Evolutionary conservation across 2,113 vertebrate species (phyloP).

Genomic region (Urocolius indicus): DNA sequence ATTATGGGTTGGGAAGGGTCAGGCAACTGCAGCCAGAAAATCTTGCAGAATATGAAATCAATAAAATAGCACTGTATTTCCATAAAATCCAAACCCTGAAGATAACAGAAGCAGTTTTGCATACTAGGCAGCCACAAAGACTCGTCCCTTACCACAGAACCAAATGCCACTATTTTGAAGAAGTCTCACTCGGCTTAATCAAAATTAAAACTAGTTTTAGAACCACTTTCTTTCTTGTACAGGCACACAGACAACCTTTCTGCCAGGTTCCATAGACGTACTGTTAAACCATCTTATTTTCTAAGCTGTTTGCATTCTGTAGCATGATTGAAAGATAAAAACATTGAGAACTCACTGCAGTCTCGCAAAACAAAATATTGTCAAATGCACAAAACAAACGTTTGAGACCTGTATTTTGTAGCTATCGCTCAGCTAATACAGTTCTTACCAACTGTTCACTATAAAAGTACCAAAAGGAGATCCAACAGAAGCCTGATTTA

Average conservation of each 20-base stretch:
- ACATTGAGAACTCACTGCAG: neutral
- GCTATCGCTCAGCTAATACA: neutral
- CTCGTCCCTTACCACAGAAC: neutral
- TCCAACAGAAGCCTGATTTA: neutral
- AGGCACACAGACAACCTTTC: neutral
- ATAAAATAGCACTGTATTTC: neutral
- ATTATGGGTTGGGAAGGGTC: neutral
- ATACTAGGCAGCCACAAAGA: neutral
- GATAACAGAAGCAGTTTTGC: neutral
- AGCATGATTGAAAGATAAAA: neutral
- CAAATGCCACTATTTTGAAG: neutral
- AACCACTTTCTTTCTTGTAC: neutral
- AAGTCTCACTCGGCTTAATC: neutral
- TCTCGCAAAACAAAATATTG: neutral
- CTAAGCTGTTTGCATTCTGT: neutral
- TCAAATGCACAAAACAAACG: neutral
- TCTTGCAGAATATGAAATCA: neutral
- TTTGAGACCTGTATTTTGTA: fast-evolving
- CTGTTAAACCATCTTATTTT: neutral
- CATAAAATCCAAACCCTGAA: neutral
- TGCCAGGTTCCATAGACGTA: neutral
- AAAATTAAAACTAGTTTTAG: neutral
- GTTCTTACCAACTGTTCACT: neutral
- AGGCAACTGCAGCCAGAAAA: neutral
- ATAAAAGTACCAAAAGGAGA: neutral